Conservation (phyloP, 2,888 invertebrate species). For the Thysanoteuthis rhombus region DNA sequence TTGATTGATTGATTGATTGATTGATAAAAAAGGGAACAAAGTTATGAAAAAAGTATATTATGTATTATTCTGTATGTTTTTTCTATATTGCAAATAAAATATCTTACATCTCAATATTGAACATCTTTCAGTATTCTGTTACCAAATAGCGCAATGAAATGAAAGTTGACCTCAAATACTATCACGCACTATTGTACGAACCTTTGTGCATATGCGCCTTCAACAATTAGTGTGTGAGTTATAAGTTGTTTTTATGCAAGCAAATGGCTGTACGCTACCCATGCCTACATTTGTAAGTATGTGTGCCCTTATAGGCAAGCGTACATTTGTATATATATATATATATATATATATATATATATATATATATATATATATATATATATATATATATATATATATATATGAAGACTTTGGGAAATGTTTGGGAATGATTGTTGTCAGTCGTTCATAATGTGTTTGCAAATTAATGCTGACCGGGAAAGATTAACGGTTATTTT, state of each 20-base stretch:
- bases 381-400: not conserved
- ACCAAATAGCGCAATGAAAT: not conserved
- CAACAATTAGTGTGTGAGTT: not conserved
- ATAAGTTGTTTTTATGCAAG: not conserved
- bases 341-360: no score
- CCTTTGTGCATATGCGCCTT: not conserved
- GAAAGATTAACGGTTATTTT: not conserved
- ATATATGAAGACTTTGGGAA: not conserved
- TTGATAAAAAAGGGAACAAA: no score
- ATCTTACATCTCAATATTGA: no score
- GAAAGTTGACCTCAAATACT: not conserved
- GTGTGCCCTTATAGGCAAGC: not conserved
- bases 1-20: not conserved
- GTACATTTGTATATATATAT: no score
- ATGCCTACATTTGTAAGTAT: not conserved
- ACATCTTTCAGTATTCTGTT: not conserved
- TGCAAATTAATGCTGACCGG: not conserved
- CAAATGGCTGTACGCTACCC: not conserved
- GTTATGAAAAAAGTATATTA: no score
- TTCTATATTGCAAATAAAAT: no score
- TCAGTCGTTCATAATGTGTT: not conserved
- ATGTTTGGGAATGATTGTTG: not conserved
- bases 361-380: no score
- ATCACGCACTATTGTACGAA: not conserved
- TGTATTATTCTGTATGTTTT: no score